Evolutionary conservation across 2,888 invertebrate genomes (phyloP).

Genomic region (Sepioteuthis lessoniana): DNA sequence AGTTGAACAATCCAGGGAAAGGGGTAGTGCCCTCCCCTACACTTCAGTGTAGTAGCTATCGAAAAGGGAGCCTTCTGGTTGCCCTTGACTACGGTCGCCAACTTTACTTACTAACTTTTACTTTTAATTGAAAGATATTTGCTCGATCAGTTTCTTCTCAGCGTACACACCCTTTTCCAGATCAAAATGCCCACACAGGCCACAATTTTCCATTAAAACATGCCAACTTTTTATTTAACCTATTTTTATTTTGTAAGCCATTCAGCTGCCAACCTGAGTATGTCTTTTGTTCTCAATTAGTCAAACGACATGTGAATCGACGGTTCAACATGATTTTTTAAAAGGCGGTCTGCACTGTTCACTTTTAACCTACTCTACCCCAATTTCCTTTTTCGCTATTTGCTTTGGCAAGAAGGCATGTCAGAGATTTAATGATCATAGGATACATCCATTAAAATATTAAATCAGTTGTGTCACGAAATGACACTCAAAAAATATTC

Average conservation of each 20-base stretch:
- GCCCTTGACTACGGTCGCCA: too few species aligned
- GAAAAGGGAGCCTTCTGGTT: too few species aligned
- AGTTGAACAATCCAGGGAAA: too few species aligned
- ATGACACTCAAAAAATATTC: background rate
- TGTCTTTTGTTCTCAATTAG: slow-evolving; percentile 25
- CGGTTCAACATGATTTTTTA: background rate
- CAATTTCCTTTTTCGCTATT: background rate
- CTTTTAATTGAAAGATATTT: too few species aligned
- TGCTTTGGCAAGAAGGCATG: background rate
- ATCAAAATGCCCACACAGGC: too few species aligned
- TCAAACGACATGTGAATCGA: background rate
- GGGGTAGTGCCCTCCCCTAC: too few species aligned
- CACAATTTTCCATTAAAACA: background rate
- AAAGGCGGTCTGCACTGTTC: background rate
- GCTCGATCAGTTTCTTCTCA: too few species aligned
- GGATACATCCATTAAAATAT: background rate
- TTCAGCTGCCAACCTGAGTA: background rate
- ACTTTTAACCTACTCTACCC: background rate
- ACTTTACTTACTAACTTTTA: too few species aligned
- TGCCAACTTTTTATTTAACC: background rate
- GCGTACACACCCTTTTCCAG: too few species aligned
- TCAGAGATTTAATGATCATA: background rate
- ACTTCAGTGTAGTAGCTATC: too few species aligned
- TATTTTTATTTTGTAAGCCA: background rate
- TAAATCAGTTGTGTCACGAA: background rate